A percentile compares a stretch with the other conserved stretches of the same genome.
phyloP scores from a whole-genome alignment of 2,113 vertebrate genomes.

The Bujurquina vittata region DNA sequence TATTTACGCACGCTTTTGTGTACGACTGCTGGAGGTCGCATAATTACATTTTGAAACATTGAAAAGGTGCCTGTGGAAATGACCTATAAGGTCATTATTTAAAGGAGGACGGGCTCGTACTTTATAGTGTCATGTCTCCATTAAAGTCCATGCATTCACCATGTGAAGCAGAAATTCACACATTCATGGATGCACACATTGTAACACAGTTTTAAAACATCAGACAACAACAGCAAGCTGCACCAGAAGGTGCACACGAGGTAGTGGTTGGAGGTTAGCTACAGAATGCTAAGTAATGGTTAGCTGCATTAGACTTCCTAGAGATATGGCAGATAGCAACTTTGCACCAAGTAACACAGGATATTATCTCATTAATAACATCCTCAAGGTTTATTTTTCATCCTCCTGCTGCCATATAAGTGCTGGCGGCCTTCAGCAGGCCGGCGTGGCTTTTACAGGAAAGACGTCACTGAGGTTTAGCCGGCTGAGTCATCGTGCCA shows the following conservation, averaged over 20 bases:
- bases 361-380: background rate
- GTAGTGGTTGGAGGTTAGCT: background rate
- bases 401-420: accelerated
- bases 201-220: background rate
- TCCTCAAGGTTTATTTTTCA: background rate
- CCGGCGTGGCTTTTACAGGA: background rate
- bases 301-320: accelerated
- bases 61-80: too few relatives aligned
- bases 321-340: background rate
- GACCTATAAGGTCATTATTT: too few relatives aligned
- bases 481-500: background rate
- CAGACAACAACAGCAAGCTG: background rate
- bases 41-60: too few relatives aligned
- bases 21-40: too few relatives aligned
- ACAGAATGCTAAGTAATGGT: background rate
- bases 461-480: background rate
- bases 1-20: too few relatives aligned
- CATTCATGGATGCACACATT: background rate
- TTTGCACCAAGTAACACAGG: background rate
- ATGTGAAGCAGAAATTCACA: accelerated
- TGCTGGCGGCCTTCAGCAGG: background rate
- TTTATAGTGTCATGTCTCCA: too few relatives aligned
- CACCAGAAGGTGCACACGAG: accelerated
- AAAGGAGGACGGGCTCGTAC: too few relatives aligned
- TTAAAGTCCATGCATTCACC: background rate